Evolutionary conservation across 2,888 invertebrate species (phyloP).

Genomic region (Ischnus inquisitorius): DNA sequence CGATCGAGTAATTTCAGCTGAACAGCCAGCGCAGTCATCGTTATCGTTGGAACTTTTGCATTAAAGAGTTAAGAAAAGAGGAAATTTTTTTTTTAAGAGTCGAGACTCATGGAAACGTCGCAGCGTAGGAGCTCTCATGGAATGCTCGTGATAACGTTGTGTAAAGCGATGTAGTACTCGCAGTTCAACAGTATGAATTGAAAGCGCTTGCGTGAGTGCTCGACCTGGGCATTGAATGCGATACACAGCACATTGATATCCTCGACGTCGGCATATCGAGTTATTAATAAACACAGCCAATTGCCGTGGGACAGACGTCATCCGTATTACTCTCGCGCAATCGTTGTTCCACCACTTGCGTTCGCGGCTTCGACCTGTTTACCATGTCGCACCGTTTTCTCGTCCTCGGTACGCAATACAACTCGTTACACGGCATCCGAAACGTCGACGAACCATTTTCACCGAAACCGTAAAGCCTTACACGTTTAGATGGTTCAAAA

Average conservation of each 20-base stretch:
- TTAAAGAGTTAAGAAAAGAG: constrained; percentile 11
- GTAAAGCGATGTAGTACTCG: constrained; percentile 13
- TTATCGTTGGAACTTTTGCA: neutral
- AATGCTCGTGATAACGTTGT: constrained; percentile 45
- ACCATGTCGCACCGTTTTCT: constrained; percentile 54
- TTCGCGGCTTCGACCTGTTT: constrained; percentile 61
- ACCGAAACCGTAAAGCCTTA: too few species aligned
- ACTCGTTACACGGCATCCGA: neutral
- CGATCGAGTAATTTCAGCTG: neutral
- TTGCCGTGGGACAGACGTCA: constrained; percentile 66
- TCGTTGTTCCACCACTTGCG: constrained; percentile 17
- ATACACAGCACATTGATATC: constrained; percentile 42
- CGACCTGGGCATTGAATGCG: constrained; percentile 1
- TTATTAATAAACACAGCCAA: constrained; percentile 65
- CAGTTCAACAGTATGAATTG: neutral
- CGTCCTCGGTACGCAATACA: neutral
- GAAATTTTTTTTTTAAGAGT: constrained; percentile 17
- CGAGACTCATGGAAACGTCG: constrained; percentile 58
- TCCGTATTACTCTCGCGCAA: constrained; percentile 40
- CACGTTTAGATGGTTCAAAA: too few species aligned
- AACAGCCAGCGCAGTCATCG: constrained; percentile 16
- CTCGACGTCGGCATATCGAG: constrained; percentile 27
- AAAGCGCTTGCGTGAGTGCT: constrained; percentile 7
- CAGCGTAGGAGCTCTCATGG: constrained; percentile 41
- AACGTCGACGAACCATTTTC: too few species aligned